Evolutionary conservation across 2,797 vertebrate genomes (phyloP), one percentile per base, ranked within the genome.

Genomic region (Falco naumanni): DNA sequence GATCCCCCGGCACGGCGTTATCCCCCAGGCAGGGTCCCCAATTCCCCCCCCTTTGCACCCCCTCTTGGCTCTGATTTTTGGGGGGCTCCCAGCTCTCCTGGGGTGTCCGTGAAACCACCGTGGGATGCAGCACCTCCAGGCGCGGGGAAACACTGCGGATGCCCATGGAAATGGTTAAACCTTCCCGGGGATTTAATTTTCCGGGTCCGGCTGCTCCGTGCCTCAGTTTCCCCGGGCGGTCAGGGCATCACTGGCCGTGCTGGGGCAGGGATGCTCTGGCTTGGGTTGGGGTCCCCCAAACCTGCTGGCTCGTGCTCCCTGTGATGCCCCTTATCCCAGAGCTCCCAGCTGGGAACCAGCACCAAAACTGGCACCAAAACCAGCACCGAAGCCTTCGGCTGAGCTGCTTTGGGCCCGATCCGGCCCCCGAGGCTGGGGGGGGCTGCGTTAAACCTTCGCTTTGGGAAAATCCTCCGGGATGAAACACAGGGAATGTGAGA

Each of bases 161-260:
- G 9, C 41, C 33, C 11, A 3, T 3, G 43, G 48, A 54, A 64
- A 78, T 64, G 22, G 29, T 57, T 25, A 33, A 41, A 60, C 29
- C 14, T 45, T 33, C 17, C 17, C 7, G 1, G 39, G 76, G 13
- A 45, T 72, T 54, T 31, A 25, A 61, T 54, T 47, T 37, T 13
- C 10, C 6, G 41, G 39, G 14, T 53, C n/a, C 1, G 17, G 68
- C 39, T 33, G 22, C 14, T 16, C 28, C 9, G 4, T 84, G 39
- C 59, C 39, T 84, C 66, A 7, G 59, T 84, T 72, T 72, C 48
- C 57, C 33, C n/a, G 21, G 6, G 22, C 0, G 5, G 11, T 17
- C n/a, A 4, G 2, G 18, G 19, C 71, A 34, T 18, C 3, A 6
- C 14, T 9, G 11, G n/a, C 20, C 2, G 1, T 4, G 15, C 29